A percentile compares a stretch with the other conserved stretches of the same genome.
phyloP scores from a whole-genome alignment of 1,140 invertebrate genomes.

The Zaprionus gabonicus region DNA sequence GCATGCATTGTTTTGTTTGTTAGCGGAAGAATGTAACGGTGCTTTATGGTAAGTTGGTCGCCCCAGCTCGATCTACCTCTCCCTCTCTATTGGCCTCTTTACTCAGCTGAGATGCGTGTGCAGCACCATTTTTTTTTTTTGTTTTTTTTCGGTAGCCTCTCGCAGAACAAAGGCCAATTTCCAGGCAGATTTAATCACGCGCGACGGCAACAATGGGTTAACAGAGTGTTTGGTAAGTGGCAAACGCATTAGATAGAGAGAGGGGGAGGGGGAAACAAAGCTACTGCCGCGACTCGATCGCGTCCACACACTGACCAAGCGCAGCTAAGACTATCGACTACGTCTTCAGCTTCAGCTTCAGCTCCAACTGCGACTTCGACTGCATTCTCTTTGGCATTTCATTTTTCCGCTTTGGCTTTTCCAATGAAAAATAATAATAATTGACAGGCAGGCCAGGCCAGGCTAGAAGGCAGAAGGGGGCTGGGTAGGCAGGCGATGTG shows the following conservation, averaged over 20 bases:
- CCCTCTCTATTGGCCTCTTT: constrained; percentile 24
- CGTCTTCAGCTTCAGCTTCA: neutral
- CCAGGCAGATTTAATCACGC: constrained; percentile 81
- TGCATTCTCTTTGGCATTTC: constrained; percentile 75
- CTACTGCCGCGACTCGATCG: constrained; percentile 18
- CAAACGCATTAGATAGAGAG: constrained; percentile 75
- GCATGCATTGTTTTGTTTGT: constrained; percentile 73
- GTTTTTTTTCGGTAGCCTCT: constrained; percentile 60
- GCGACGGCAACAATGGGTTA: constrained; percentile 69
- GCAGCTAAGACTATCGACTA: constrained; percentile 37
- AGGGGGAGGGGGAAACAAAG: constrained; percentile 5
- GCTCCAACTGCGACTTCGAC: constrained; percentile 15
- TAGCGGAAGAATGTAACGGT: constrained; percentile 79
- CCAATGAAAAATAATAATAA: constrained; percentile 83
- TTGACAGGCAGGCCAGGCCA: constrained; percentile 65
- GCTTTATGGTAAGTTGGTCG: constrained; percentile 80
- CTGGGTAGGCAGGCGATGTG: constrained; percentile 64
- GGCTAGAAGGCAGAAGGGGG: neutral
- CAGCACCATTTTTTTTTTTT: constrained; percentile 26
- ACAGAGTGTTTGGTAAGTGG: constrained; percentile 60
- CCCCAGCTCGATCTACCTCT: constrained; percentile 15
- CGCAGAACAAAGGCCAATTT: constrained; percentile 79
- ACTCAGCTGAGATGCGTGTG: constrained; percentile 35
- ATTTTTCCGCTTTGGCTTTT: constrained; percentile 79
- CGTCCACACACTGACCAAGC: constrained; percentile 34